Evolutionary conservation across 2,797 vertebrate genomes (phyloP), one percentile per base, ranked within the genome.

Genomic region (Euphonia xanthogaster): DNA sequence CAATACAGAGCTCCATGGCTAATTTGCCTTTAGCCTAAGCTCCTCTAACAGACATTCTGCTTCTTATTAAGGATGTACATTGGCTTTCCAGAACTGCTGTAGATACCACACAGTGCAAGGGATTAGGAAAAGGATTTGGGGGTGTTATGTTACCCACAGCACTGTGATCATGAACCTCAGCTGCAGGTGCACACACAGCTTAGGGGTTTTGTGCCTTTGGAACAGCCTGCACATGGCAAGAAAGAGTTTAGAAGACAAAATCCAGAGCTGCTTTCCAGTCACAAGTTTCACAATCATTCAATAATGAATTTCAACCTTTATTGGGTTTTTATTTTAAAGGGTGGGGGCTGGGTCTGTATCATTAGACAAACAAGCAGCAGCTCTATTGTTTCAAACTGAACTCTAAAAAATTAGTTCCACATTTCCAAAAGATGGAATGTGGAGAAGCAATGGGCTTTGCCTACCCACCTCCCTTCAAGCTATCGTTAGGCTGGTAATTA

Each of bases 401-500:
- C 50, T 47, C 31, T 63, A 50, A 80, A 91, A 86, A 33, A 87
- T 74, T 35, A 91, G 62, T 71, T 90, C 62, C 95, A 88, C 44
- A 15, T 76, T 88, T 88, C 71, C 72, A 75, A 31, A 71, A 61
- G 88, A 79, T n/a, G 39, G 63, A 40, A 79, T 68, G 72, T 79
- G 71, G 78, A 73, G 73, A 87, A 79, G 77, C 2, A 5, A 80
- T 35, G n/a, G 42, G 65, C 75, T 66, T 44, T 58, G 88, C 51
- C 70, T 66, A 23, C 35, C 55, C 19, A 72, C 40, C 54, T 86
- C 89, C 79, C 92, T 83, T 58, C 68, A 72, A 90, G 90, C 73
- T 67, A 25, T n/a, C 9, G 0, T 88, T 48, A 88, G 63, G 85
- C 58, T 95, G 90, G 90, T 97, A 97, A 98, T 97, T 97, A 97